Percentiles rank a stretch among this genome's conserved stretches.
Evolutionary conservation across 2,113 vertebrate genomes (phyloP).

Genomic region (Mystacornis crossleyi): DNA sequence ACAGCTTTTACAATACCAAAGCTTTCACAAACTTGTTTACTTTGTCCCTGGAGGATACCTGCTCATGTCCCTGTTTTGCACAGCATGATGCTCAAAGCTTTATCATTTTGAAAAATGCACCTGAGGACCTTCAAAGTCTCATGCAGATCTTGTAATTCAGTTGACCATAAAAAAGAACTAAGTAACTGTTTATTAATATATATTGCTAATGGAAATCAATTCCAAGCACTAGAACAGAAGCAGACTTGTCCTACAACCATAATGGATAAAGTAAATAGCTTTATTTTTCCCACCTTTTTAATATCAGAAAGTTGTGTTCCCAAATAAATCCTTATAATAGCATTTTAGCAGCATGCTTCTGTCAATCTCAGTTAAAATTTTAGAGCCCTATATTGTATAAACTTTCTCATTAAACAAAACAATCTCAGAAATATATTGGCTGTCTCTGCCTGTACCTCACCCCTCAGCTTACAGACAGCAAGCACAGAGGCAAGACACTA

Average conservation of each 20-base stretch:
- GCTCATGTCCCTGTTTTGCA: not conserved
- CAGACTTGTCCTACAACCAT: not conserved
- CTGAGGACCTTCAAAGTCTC: not conserved
- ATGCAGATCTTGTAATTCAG: not conserved
- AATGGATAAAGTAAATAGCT: not conserved
- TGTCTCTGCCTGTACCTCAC: not conserved
- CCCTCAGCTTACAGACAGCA: not conserved
- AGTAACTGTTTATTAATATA: not conserved
- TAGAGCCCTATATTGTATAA: not conserved
- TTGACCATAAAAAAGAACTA: not conserved
- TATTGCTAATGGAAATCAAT: not conserved
- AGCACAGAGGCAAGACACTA: not conserved
- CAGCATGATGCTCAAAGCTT: not conserved
- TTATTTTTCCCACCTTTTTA: not conserved
- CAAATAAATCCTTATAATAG: not conserved
- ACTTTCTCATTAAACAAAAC: not conserved
- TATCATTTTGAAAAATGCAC: not conserved
- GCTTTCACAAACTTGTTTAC: not conserved
- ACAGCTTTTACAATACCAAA: not conserved
- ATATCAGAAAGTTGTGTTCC: not conserved
- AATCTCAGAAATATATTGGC: not conserved
- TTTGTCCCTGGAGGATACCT: not conserved
- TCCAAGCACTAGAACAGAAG: not conserved
- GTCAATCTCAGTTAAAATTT: not conserved
- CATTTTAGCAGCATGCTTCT: not conserved